These are phyloP conservation scores for Ptychochromis oligacanthus DNA, from an alignment of 2,113 vertebrate species.

Conservation along the genomic window DNA sequence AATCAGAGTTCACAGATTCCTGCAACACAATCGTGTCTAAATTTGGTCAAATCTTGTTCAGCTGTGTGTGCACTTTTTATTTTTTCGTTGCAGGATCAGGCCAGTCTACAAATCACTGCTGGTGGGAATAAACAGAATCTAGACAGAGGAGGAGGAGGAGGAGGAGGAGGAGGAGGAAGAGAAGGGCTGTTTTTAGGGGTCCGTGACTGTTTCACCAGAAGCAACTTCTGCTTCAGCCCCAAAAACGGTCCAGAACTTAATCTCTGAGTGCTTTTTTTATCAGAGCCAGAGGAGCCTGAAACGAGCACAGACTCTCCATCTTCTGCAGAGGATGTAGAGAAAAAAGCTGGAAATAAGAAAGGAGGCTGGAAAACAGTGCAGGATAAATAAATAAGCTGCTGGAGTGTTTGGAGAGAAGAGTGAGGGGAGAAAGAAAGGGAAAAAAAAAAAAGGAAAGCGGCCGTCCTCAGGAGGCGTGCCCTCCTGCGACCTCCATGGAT, in stretches of 20 bases:
- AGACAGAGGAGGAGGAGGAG: neutral
- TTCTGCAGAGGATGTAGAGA: neutral
- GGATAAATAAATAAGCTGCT: constrained; percentile 62
- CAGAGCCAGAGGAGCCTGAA: neutral
- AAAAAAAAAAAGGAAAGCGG: neutral
- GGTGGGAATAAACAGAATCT: constrained; percentile 15
- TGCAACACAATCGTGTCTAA: neutral
- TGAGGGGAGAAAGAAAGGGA: neutral
- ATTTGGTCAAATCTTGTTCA: constrained; percentile 3
- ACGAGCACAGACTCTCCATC: neutral
- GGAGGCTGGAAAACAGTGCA: neutral
- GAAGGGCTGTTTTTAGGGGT: no score
- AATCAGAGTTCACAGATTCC: neutral
- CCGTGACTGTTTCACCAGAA: constrained; percentile 10
- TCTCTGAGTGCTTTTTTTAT: constrained; percentile 13
- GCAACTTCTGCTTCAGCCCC: neutral
- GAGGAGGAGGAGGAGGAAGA: constrained; percentile 18
- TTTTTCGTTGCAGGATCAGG: neutral
- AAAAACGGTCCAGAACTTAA: neutral
- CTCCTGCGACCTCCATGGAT: constrained; percentile 68
- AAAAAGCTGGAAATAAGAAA: constrained; percentile 28
- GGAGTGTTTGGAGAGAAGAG: constrained; percentile 24
- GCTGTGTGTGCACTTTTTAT: neutral
- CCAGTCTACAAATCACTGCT: constrained; percentile 35
- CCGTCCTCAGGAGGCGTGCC: constrained; percentile 64